phyloP scores from a whole-genome alignment of 2,888 invertebrate genomes.

The Pseudolycoriella hygida region DNA sequence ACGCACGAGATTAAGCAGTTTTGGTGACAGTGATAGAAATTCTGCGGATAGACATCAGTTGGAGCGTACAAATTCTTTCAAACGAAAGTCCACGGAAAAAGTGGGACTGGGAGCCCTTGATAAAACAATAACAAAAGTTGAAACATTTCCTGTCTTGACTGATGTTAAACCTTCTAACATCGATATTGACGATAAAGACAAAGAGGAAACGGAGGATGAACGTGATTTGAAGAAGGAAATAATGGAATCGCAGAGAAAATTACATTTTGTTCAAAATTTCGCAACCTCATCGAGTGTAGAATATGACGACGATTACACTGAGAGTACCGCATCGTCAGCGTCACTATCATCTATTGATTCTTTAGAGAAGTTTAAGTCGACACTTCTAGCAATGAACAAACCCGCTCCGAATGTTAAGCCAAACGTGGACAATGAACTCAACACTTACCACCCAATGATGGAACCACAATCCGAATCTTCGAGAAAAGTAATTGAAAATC shows the following conservation, averaged over 20 bases:
- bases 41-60: background rate
- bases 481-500: background rate
- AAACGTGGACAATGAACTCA: constrained; percentile 11
- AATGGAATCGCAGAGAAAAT: background rate
- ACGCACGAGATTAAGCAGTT: background rate
- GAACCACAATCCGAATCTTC: background rate
- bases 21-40: background rate
- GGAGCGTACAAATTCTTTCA: background rate
- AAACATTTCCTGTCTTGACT: too few relatives aligned
- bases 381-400: constrained; percentile 21
- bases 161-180: too few relatives aligned
- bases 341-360: constrained; percentile 28
- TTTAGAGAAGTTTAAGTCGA: constrained; percentile 21
- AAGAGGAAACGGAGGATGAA: constrained; percentile 14
- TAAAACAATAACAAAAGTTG: too few relatives aligned
- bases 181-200: constrained; percentile 11
- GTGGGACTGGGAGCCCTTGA: too few relatives aligned
- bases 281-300: constrained; percentile 9
- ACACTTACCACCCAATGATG: background rate
- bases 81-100: background rate
- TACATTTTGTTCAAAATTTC: background rate
- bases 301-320: constrained; percentile 43
- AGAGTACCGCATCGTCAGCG: constrained; percentile 42
- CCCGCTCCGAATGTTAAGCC: constrained; percentile 21
- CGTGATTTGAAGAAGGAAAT: constrained; percentile 4